Evolutionary conservation across 2,888 invertebrate genomes (phyloP).

Genomic region (Drosophila robusta): DNA sequence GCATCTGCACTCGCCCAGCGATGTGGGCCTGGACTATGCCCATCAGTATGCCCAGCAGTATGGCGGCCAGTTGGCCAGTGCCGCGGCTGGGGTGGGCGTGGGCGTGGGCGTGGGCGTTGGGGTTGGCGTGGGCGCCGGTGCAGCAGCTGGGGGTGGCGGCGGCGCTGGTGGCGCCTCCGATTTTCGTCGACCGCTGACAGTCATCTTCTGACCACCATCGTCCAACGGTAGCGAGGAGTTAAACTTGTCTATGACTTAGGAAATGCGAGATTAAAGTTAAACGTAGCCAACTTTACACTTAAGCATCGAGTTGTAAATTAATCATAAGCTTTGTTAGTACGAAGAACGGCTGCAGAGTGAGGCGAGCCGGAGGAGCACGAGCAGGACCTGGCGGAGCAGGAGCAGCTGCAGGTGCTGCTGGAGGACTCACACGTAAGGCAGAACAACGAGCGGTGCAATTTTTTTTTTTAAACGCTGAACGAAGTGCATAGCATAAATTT

Average conservation of each 20-base stretch:
- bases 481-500: slow-evolving; percentile 79
- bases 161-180: slow-evolving; percentile 76
- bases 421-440: slow-evolving; percentile 16
- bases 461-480: slow-evolving; percentile 76
- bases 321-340: slow-evolving; percentile 70
- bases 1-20: slow-evolving; percentile 84
- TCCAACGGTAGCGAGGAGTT: slow-evolving; percentile 82
- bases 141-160: slow-evolving; percentile 41
- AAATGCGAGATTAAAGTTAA: slow-evolving; percentile 79
- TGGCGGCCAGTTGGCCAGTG: slow-evolving; percentile 73
- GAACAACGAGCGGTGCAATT: slow-evolving; percentile 83
- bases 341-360: slow-evolving; percentile 15
- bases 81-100: slow-evolving; percentile 46
- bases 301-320: slow-evolving; percentile 75
- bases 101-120: slow-evolving; percentile 49
- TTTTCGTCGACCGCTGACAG: slow-evolving; percentile 84
- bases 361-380: not conserved
- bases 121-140: slow-evolving; percentile 38
- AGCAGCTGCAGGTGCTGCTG: not conserved
- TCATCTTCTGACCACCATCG: slow-evolving; percentile 85
- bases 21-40: slow-evolving; percentile 83
- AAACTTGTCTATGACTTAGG: slow-evolving; percentile 83
- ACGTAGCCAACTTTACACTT: slow-evolving; percentile 75
- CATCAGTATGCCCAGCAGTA: slow-evolving; percentile 82
- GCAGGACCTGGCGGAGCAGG: not conserved